Percentiles rank a stretch among this genome's conserved stretches.
phyloP scores from a whole-genome alignment of 2,888 invertebrate genomes.

The Xanthorhoe spadicearia region DNA sequence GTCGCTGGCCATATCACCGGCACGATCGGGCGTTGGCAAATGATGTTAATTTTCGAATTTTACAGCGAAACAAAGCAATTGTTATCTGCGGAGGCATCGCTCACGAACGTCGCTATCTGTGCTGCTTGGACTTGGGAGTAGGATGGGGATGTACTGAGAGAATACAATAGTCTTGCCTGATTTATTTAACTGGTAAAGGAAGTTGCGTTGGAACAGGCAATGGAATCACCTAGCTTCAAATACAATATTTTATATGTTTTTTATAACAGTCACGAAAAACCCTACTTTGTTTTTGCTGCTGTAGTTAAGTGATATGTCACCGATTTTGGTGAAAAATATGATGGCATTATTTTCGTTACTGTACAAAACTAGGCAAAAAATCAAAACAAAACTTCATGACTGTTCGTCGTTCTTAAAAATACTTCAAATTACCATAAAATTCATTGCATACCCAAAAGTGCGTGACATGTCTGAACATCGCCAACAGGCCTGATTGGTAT shows the following conservation, averaged over 20 bases:
- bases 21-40: slow-evolving; percentile 81
- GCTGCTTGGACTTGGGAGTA: slow-evolving; percentile 58
- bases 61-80: slow-evolving; percentile 82
- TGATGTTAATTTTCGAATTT: slow-evolving; percentile 84
- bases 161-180: too few species aligned
- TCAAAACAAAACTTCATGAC: too few species aligned
- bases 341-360: too few species aligned
- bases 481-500: slow-evolving; percentile 33
- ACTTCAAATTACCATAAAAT: slow-evolving; percentile 17
- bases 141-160: slow-evolving; percentile 41
- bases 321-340: too few species aligned
- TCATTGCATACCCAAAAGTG: slow-evolving; percentile 23
- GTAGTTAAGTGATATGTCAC: too few species aligned
- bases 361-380: too few species aligned
- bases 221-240: too few species aligned
- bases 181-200: too few species aligned
- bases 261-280: too few species aligned
- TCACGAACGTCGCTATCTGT: slow-evolving; percentile 75
- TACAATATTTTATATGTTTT: too few species aligned
- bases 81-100: slow-evolving; percentile 76
- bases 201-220: too few species aligned
- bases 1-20: slow-evolving; percentile 64
- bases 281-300: too few species aligned
- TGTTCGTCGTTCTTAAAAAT: slow-evolving; percentile 4
- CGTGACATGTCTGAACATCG: slow-evolving; percentile 24